Percentiles rank a stretch among this genome's conserved stretches.
Evolutionary conservation across 2,797 vertebrate species (phyloP).

Genomic region (Pseudocheirus occidentalis): DNA sequence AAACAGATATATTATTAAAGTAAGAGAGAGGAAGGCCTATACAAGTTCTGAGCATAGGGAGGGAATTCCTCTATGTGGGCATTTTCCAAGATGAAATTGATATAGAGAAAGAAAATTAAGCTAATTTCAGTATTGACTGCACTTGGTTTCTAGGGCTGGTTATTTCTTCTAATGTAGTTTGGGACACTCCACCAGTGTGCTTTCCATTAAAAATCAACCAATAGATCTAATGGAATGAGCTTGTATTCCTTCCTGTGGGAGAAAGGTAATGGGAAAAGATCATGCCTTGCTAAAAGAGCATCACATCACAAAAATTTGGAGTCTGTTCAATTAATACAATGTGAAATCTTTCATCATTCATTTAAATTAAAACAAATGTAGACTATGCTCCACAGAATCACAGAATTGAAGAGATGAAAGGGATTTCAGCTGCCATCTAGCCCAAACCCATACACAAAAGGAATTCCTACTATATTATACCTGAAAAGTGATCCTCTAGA

Average conservation of each 20-base stretch:
- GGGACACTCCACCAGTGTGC: not conserved
- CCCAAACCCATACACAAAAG: not conserved
- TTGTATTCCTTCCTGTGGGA: conserved; percentile 2
- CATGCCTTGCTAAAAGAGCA: not conserved
- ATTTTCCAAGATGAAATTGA: conserved; percentile 33
- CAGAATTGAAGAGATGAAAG: not conserved
- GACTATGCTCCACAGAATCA: not conserved
- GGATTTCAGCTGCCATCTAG: not conserved
- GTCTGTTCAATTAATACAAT: conserved; percentile 35
- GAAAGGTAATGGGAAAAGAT: not conserved
- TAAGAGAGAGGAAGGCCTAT: not conserved
- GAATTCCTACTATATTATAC: not conserved
- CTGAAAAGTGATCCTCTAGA: not conserved
- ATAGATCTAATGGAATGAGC: conserved; percentile 35
- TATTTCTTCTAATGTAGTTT: not conserved
- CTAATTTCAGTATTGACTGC: conserved; percentile 11
- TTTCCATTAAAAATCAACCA: conserved; percentile 5
- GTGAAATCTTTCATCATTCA: not conserved
- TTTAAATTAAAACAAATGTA: not conserved
- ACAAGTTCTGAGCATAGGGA: not conserved
- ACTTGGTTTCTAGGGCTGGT: not conserved
- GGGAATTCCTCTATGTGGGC: not conserved
- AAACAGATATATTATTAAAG: conserved; percentile 67
- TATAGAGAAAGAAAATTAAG: conserved; percentile 27
- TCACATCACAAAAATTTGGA: not conserved